A percentile compares a stretch with the other conserved stretches of the same genome.
Conservation (phyloP, 2,888 invertebrate species). For the Yponomeuta malinellus region DNA sequence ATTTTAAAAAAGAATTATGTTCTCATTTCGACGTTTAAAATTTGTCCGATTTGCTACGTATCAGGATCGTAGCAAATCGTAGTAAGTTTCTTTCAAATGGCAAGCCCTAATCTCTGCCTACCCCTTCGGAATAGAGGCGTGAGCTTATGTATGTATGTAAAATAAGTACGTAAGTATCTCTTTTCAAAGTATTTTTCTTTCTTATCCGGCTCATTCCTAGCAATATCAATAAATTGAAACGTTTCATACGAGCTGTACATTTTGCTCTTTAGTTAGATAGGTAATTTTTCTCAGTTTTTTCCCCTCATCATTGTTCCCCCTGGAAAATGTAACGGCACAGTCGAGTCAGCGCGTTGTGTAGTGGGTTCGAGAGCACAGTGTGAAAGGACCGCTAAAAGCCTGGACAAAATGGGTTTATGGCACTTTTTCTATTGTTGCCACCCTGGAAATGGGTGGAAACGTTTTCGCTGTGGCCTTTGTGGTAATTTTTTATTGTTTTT, state of each 20-base stretch:
- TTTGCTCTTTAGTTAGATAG: not conserved
- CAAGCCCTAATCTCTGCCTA: too few species aligned
- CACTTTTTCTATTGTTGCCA: conserved; percentile 5
- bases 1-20: not conserved
- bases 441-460: conserved; percentile 7
- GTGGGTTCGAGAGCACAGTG: conserved; percentile 8
- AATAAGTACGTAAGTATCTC: too few species aligned
- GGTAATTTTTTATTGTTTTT: conserved; percentile 5
- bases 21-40: too few species aligned
- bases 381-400: conserved; percentile 14
- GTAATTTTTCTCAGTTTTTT: not conserved
- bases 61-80: too few species aligned
- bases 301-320: not conserved
- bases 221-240: too few species aligned
- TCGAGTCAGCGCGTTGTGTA: conserved; percentile 8
- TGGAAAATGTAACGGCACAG: not conserved
- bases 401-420: conserved; percentile 15
- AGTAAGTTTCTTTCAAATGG: too few species aligned
- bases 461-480: conserved; percentile 3
- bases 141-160: too few species aligned
- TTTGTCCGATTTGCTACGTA: too few species aligned
- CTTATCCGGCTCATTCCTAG: too few species aligned
- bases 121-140: too few species aligned
- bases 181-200: too few species aligned
- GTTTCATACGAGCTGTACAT: not conserved